These are phyloP conservation scores for Laspeyria flexula DNA, from an alignment of 2,888 invertebrate species.

Conservation along the genomic window DNA sequence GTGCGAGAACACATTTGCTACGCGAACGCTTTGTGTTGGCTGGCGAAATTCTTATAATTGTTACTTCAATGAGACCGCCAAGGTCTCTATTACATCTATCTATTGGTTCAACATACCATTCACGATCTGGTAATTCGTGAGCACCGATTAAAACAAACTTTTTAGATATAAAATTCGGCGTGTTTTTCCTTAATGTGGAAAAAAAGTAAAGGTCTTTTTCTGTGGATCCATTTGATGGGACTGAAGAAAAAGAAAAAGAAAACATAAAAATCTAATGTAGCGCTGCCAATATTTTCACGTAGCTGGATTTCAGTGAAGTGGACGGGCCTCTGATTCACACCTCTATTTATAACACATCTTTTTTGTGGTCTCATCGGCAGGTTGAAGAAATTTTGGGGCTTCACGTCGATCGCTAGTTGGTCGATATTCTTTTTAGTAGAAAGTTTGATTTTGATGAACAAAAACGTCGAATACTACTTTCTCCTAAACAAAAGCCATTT, in stretches of 20 bases:
- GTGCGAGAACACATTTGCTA: slow-evolving; percentile 19
- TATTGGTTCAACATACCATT: slow-evolving; percentile 12
- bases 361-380: too few relatives aligned
- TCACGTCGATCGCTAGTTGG: too few relatives aligned
- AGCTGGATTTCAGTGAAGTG: too few relatives aligned
- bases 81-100: slow-evolving; percentile 19
- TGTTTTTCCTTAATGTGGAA: slow-evolving; percentile 5
- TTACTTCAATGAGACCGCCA: slow-evolving; percentile 33
- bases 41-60: slow-evolving; percentile 34
- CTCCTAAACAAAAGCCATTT: slow-evolving; percentile 8
- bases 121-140: slow-evolving; percentile 14
- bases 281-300: too few relatives aligned
- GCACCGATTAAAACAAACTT: slow-evolving; percentile 22
- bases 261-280: too few relatives aligned
- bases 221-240: too few relatives aligned
- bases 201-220: too few relatives aligned
- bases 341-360: too few relatives aligned
- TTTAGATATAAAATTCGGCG: slow-evolving; percentile 9
- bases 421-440: neutral
- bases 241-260: too few relatives aligned
- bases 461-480: slow-evolving; percentile 7
- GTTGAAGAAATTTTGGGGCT: too few relatives aligned
- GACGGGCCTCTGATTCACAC: too few relatives aligned
- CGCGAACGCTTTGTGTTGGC: slow-evolving; percentile 30
- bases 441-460: slow-evolving; percentile 3